Evolutionary conservation across 2,113 vertebrate genomes (phyloP), one percentile per base, ranked within the genome.

Genomic region (Cyanoramphus novaezelandiae): DNA sequence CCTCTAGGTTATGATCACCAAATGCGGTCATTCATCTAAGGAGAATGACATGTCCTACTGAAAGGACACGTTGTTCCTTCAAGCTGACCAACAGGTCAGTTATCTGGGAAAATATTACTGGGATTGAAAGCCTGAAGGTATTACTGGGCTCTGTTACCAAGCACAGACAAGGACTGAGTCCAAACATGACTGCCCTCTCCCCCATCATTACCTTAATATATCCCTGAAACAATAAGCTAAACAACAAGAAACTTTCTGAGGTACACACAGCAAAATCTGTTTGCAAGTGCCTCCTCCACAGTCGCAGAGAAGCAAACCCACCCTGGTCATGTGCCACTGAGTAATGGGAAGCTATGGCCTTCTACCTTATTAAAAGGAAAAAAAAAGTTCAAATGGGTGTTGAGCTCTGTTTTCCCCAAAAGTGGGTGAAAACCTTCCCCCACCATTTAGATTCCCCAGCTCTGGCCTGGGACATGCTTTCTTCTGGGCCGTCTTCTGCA

Each of bases 41-140:
- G 24, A 89, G 74, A 92, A 63, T 88, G 80, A 93, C 74, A 76
- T 13, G 39, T 64, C 64, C 81, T 82, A 84, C 67, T 86, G 39
- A 84, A 95, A 95, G 93, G 81, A 88, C 62, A 71, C 1, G 35
- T 75, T 86, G 67, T 75, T 95, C 82, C 62, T 80, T 96, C 92
- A 95, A 96, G 91, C 88, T 97, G 94, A 78, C 94, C 33, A 39
- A 76, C 69, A 76, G 79, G 82, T 93, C 70, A 95, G 91, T 95
- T 93, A 97, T 92, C 92, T 70, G 67, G 82, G 68, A 97, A 97
- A 97, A 95, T 60, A 96, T 92, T 97, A 92, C 83, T 17, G 29
- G 33, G 86, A 63, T 88, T 68, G 94, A 70, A 97, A 97, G 88
- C 67, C 81, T 24, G 4, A 67, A 82, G 74, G 67, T 86, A 93